Evolutionary conservation across 1,140 invertebrate species (phyloP).

Genomic region (Monomorium pharaonis): DNA sequence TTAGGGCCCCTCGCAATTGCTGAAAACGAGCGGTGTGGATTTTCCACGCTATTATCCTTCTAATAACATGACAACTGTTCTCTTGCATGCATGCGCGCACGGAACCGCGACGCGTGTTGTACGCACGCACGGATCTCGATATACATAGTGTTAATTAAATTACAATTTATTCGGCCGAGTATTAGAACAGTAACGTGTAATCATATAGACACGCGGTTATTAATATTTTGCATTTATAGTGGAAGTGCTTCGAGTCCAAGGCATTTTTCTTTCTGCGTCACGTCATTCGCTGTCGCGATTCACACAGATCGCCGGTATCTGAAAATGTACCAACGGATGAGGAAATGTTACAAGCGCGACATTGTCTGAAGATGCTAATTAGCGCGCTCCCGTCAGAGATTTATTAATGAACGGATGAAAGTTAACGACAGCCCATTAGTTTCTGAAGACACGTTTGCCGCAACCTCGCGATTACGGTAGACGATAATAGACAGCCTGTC

Average conservation of each 20-base stretch:
- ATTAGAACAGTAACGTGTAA: neutral
- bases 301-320: neutral
- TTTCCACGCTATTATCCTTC: slow-evolving; percentile 12
- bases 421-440: neutral
- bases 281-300: neutral
- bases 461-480: neutral
- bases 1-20: slow-evolving; percentile 10
- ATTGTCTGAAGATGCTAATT: neutral
- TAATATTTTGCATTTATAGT: neutral
- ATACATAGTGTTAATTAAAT: neutral
- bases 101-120: neutral
- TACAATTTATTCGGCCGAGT: neutral
- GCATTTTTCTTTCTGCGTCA: neutral
- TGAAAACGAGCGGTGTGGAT: slow-evolving; percentile 13
- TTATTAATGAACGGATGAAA: slow-evolving; percentile 24
- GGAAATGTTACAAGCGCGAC: neutral
- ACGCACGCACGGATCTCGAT: slow-evolving; percentile 27
- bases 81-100: neutral
- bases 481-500: slow-evolving; percentile 16
- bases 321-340: neutral
- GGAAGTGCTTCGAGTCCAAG: neutral
- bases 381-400: neutral
- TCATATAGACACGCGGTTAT: neutral
- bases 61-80: neutral
- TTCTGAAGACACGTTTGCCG: neutral